phyloP scores from a whole-genome alignment of 2,113 vertebrate genomes.

The Dendrocopos noguchii region DNA sequence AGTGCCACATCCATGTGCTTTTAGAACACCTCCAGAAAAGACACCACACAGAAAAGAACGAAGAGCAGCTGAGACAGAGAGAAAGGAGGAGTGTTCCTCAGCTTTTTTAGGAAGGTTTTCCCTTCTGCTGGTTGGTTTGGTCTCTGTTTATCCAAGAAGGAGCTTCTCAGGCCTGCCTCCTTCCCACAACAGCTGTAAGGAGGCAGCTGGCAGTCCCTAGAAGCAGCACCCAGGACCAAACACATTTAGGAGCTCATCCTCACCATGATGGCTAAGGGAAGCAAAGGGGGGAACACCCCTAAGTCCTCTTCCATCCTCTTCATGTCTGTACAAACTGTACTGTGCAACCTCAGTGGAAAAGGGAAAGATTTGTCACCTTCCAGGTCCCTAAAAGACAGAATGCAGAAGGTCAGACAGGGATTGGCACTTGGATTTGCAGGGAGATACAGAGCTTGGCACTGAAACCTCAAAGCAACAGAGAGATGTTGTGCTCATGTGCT shows the following conservation, averaged over 20 bases:
- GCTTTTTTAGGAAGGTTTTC: neutral
- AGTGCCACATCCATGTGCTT: no score
- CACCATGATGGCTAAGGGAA: neutral
- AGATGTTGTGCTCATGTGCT: neutral
- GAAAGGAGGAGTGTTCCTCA: neutral
- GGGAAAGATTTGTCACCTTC: neutral
- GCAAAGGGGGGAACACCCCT: neutral
- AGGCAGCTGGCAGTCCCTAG: neutral
- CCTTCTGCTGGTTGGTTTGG: neutral
- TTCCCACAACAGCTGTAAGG: neutral
- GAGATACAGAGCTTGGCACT: neutral
- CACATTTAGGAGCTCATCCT: fast-evolving
- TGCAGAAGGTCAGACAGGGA: neutral
- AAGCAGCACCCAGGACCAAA: neutral
- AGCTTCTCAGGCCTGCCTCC: neutral
- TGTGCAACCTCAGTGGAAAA: neutral
- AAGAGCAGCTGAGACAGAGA: neutral
- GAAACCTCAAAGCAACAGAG: neutral
- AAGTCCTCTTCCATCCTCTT: neutral
- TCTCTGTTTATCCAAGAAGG: neutral
- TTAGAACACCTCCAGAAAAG: neutral
- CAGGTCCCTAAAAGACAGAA: neutral
- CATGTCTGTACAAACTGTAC: neutral
- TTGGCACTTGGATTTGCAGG: no score
- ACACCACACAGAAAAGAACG: neutral